A percentile compares a stretch with the other conserved stretches of the same genome.
phyloP scores from a whole-genome alignment of 2,113 vertebrate genomes.

The Spermophilus dauricus region DNA sequence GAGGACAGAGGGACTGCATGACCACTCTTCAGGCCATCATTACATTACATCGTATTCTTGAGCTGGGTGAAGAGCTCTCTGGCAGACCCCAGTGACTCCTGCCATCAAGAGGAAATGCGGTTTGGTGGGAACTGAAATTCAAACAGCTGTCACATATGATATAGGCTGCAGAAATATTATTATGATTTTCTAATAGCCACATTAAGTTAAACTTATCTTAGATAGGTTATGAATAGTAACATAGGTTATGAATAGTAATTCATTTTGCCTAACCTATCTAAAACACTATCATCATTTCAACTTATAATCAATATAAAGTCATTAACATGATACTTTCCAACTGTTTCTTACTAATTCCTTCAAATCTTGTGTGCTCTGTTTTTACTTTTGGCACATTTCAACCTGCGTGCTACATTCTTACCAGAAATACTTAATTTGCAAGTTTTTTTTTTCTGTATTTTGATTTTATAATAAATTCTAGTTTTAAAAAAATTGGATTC shows the following conservation, averaged over 20 bases:
- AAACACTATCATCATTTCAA: slow-evolving; percentile 30
- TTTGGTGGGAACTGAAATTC: neutral
- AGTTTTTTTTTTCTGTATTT: neutral
- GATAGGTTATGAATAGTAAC: too few species aligned
- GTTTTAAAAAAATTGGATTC: neutral
- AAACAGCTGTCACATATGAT: neutral
- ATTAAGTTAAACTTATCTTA: neutral
- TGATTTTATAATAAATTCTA: slow-evolving; percentile 6
- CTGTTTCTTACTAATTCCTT: neutral
- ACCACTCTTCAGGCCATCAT: neutral
- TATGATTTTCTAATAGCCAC: neutral
- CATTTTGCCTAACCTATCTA: neutral
- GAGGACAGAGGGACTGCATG: neutral
- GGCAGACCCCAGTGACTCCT: neutral
- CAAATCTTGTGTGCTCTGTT: neutral
- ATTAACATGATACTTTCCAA: neutral
- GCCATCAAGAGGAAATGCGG: neutral
- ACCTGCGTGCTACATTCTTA: neutral
- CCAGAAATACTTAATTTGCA: neutral
- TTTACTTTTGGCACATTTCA: neutral
- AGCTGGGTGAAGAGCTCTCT: neutral
- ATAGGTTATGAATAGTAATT: too few species aligned
- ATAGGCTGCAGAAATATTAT: neutral
- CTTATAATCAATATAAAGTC: neutral
- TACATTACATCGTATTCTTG: neutral